Evolutionary conservation across 1,140 invertebrate genomes (phyloP).

Genomic region (Lethocerus indicus): DNA sequence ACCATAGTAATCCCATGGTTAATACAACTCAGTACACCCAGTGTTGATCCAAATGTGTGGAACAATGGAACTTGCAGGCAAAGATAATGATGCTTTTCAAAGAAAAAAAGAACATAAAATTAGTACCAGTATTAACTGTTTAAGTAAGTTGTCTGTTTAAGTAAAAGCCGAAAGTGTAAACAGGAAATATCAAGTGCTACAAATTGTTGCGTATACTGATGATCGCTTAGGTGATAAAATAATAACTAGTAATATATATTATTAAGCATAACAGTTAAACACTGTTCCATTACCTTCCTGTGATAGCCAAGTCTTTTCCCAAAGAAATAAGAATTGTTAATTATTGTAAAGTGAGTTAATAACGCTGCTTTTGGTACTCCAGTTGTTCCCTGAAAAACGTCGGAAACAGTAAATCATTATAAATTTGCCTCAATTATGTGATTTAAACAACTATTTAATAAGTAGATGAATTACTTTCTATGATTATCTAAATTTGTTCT

Average conservation of each 20-base stretch:
- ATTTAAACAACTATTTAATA: too few relatives aligned
- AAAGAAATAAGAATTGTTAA: conserved; percentile 61
- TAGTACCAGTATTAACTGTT: too few relatives aligned
- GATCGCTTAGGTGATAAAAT: not conserved
- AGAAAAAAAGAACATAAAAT: too few relatives aligned
- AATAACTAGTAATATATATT: not conserved
- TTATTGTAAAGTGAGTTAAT: conserved; percentile 60
- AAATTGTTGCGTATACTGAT: not conserved
- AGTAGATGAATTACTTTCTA: too few relatives aligned
- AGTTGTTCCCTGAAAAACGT: conserved; percentile 47
- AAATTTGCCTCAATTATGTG: too few relatives aligned
- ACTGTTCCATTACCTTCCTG: conserved; percentile 7
- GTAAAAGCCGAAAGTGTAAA: too few relatives aligned
- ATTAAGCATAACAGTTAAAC: not conserved
- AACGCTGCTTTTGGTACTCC: conserved; percentile 77
- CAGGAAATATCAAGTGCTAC: too few relatives aligned
- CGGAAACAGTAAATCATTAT: too few relatives aligned
- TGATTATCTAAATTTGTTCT: too few relatives aligned
- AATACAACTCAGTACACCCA: conserved; percentile 41
- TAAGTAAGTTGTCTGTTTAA: too few relatives aligned
- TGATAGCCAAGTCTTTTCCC: conserved; percentile 14
- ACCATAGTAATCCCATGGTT: conserved; percentile 51
- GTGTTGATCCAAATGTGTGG: conserved; percentile 72
- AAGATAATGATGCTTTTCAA: conserved; percentile 24
- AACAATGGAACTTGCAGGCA: conserved; percentile 81